Conservation (phyloP, 1,140 invertebrate genomes). For the Bombus waltoni region DNA sequence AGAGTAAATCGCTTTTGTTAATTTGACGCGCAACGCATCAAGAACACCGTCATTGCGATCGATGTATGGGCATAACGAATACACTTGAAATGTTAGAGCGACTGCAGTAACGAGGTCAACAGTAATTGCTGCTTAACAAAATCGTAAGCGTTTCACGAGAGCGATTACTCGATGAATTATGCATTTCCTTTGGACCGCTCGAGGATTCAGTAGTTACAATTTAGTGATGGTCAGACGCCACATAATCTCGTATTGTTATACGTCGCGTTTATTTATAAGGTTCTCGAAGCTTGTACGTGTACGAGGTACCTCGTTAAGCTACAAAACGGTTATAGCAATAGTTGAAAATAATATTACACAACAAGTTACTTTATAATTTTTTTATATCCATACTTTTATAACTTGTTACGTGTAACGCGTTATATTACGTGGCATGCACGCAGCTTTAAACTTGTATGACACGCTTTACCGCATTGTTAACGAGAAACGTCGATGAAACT, state of each 20-base stretch:
- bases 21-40: background rate
- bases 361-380: background rate
- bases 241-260: too few relatives aligned
- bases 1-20: background rate
- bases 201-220: background rate
- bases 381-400: background rate
- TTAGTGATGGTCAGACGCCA: background rate
- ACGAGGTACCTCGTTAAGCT: background rate
- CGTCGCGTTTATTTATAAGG: too few relatives aligned
- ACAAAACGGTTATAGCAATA: background rate
- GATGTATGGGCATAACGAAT: background rate
- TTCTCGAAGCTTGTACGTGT: background rate
- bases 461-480: too few relatives aligned
- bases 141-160: background rate
- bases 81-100: background rate
- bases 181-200: background rate
- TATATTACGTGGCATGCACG: background rate
- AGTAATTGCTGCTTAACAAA: background rate
- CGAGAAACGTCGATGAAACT: too few relatives aligned
- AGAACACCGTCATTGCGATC: background rate
- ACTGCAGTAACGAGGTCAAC: background rate
- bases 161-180: conserved; percentile 6
- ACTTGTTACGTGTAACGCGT: background rate
- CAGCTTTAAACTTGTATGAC: too few relatives aligned
- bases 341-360: background rate